These are phyloP conservation scores for Leptocoma aspasia DNA, from an alignment of 2,113 vertebrate genomes.

Conservation along the genomic window DNA sequence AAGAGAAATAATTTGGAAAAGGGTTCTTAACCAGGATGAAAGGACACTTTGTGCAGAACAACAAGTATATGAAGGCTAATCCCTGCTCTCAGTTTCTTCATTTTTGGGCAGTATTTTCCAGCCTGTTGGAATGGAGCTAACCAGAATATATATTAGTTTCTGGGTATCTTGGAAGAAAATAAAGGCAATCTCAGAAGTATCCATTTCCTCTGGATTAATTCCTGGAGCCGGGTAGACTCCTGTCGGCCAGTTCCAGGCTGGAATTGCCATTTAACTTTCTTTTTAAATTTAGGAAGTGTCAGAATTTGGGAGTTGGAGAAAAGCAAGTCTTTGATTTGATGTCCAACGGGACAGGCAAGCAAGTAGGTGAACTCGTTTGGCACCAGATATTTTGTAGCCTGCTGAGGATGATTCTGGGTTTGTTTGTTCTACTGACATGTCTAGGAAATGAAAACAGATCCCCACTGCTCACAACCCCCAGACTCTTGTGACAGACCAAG, in stretches of 20 bases:
- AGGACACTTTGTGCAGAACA: slow-evolving; percentile 2
- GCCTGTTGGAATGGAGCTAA: not conserved
- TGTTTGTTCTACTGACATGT: not conserved
- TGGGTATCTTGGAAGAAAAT: slow-evolving; percentile 40
- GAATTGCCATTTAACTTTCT: slow-evolving; percentile 2
- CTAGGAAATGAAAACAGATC: not conserved
- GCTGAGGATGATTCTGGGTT: not conserved
- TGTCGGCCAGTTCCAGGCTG: slow-evolving; percentile 5
- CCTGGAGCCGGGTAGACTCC: slow-evolving; percentile 11
- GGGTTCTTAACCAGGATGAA: not conserved
- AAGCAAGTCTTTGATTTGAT: not conserved
- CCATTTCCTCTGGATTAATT: slow-evolving; percentile 38
- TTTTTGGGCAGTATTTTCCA: not conserved
- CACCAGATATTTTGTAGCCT: not conserved
- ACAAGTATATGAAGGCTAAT: slow-evolving; percentile 2
- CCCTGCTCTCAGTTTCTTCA: not conserved
- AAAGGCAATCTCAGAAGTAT: slow-evolving; percentile 26
- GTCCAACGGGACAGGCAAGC: not conserved
- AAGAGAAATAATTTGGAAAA: not conserved
- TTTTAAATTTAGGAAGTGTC: slow-evolving; percentile 11
- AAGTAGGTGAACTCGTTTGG: not conserved
- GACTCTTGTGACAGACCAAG: not conserved
- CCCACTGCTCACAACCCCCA: not conserved
- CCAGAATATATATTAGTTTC: not conserved
- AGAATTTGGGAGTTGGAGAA: not conserved